phyloP scores from a whole-genome alignment of 2,797 vertebrate species.

The Dendrocincla fuliginosa region DNA sequence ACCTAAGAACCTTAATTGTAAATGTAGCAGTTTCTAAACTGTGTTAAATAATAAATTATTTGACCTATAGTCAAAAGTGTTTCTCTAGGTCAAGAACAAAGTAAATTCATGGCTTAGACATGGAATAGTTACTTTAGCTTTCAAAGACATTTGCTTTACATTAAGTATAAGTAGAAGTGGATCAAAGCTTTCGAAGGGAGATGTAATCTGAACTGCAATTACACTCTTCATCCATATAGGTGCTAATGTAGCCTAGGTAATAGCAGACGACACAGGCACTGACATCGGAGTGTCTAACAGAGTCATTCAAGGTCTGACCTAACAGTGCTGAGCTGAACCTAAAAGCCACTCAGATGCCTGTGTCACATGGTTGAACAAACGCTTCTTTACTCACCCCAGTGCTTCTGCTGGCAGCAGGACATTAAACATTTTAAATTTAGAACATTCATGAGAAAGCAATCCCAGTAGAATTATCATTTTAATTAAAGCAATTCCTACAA shows the following conservation, averaged over 20 bases:
- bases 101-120: not conserved
- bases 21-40: not conserved
- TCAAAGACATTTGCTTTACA: not conserved
- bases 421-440: not conserved
- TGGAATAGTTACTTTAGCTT: not conserved
- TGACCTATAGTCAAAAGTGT: not conserved
- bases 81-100: not conserved
- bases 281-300: not conserved
- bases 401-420: not conserved
- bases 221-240: not conserved
- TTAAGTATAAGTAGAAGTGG: not conserved
- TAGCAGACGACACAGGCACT: not conserved
- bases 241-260: not conserved
- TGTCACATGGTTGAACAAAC: fast-evolving
- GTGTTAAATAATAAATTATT: not conserved
- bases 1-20: not conserved
- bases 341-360: not conserved
- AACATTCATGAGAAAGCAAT: not conserved
- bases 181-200: not conserved
- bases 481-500: not conserved
- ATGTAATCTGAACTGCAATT: not conserved
- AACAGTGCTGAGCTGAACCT: not conserved
- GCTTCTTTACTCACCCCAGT: not conserved
- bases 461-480: not conserved
- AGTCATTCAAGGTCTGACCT: not conserved